Evolutionary conservation across 2,113 vertebrate genomes (phyloP).

Genomic region (Cinclus mexicanus): DNA sequence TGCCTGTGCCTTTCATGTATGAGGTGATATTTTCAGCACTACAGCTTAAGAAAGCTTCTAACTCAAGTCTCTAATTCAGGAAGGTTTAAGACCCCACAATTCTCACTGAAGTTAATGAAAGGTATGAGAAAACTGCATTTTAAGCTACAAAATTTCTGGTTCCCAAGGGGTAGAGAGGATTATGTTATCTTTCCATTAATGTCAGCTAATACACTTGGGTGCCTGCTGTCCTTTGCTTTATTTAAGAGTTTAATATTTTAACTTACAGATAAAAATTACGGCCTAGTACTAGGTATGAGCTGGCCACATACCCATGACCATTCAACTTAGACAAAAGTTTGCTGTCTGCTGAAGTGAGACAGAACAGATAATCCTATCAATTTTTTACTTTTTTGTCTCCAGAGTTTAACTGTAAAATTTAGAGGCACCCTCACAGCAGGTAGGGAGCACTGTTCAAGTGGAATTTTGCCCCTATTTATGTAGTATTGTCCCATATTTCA

Average conservation of each 20-base stretch:
- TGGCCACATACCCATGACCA: constrained; percentile 6
- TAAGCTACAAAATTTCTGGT: neutral
- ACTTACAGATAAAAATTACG: neutral
- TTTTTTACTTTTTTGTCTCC: neutral
- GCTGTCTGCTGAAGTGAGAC: constrained; percentile 11
- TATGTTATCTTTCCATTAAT: neutral
- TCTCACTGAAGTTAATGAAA: neutral
- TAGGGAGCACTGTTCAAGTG: neutral
- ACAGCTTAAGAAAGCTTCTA: neutral
- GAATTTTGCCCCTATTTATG: neutral
- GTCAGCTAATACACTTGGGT: neutral
- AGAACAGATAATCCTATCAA: neutral
- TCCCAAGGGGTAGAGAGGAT: neutral
- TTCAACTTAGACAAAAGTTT: constrained; percentile 17
- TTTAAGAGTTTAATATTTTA: constrained; percentile 23
- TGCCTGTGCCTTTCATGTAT: neutral
- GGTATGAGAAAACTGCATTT: neutral
- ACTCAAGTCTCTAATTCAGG: neutral
- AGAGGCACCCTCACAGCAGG: neutral
- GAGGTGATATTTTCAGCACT: neutral
- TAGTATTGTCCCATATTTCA: constrained; percentile 20
- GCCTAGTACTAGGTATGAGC: neutral
- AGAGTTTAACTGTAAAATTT: constrained; percentile 28
- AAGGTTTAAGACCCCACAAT: neutral
- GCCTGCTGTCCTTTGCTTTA: neutral